These are phyloP conservation scores for Arrhopalites spinosus DNA, from an alignment of 2,888 invertebrate genomes.

Conservation along the genomic window DNA sequence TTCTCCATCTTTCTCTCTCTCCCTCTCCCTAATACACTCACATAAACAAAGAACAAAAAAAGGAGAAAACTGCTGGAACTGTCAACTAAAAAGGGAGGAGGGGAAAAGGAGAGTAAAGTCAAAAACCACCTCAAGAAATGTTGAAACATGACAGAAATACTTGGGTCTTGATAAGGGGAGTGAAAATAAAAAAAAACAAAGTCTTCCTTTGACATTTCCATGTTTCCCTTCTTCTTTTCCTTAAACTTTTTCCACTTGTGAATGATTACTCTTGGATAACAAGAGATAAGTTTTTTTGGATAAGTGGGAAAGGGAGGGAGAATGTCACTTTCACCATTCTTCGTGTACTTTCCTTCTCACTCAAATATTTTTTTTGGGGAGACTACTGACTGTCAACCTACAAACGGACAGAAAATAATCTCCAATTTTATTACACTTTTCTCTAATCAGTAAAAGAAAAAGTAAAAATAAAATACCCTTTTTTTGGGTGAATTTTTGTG, in stretches of 20 bases:
- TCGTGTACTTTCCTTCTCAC: background rate
- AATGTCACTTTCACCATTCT: too few species aligned
- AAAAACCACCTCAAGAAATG: background rate
- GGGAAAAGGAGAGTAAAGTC: background rate
- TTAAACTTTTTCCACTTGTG: background rate
- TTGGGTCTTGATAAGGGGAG: background rate
- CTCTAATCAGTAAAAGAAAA: too few species aligned
- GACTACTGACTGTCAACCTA: background rate
- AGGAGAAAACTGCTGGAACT: too few species aligned
- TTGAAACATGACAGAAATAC: background rate
- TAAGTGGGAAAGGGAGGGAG: conserved; percentile 5
- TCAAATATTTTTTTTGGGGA: background rate
- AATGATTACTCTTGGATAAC: background rate
- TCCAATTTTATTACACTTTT: too few species aligned
- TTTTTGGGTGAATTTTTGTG: too few species aligned
- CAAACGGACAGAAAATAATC: too few species aligned
- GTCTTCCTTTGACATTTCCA: background rate
- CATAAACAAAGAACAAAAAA: too few species aligned
- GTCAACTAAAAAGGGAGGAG: background rate
- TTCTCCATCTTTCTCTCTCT: too few species aligned
- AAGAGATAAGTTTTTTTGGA: too few species aligned
- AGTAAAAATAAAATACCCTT: too few species aligned
- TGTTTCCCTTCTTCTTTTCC: background rate
- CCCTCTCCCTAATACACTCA: too few species aligned
- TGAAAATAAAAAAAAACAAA: background rate